Evolutionary conservation across 2,888 invertebrate genomes (phyloP), one percentile per base, ranked within the genome.

Genomic region (Acrobasis repandana): DNA sequence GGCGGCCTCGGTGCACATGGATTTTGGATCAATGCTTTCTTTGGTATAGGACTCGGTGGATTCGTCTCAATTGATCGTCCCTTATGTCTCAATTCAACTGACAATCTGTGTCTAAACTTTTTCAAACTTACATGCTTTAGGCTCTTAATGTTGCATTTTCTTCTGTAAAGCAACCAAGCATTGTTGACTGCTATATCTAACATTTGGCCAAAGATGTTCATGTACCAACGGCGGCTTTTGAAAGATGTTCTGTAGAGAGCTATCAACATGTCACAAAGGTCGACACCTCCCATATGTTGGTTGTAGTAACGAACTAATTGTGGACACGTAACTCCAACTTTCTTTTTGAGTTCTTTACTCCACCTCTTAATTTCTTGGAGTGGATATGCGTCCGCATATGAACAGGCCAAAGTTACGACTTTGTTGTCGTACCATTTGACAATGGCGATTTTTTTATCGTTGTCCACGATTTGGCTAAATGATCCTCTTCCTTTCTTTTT

Each of bases 161-260:
- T 60, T 47, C 63, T 47, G n/a, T 61, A 61, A n/a, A 57, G 57
- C 11, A 63, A 38, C 63, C 63, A 63, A 49, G 58, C 63, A 63
- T 63, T 64, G 56, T 62, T 62, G 8, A 62, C 46, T 0, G 16
- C 34, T 36, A 63, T 61, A 56, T 63, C 63, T 47, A 60, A 43
- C 38, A 60, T 48, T 48, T 63, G 63, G 36, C 48, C 48, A 60
- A 61, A 63, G 28, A 63, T 60, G 28, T 48, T 49, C 60, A 63
- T 54, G 38, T 63, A 63, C 60, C 63, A 60, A 38, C 58, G 38
- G 1, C 54, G 47, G 48, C 57, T 58, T 33, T 58, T 63, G n/a
- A 63, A 54, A 11, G 48, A 15, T 9, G 58, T 54, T 20, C 61
- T 52, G 34, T 61, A 61, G n/a, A 61, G 48, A 28, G 58, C 47